Evolutionary conservation across 2,113 vertebrate genomes (phyloP).

Genomic region (Rhynchomys soricoides): DNA sequence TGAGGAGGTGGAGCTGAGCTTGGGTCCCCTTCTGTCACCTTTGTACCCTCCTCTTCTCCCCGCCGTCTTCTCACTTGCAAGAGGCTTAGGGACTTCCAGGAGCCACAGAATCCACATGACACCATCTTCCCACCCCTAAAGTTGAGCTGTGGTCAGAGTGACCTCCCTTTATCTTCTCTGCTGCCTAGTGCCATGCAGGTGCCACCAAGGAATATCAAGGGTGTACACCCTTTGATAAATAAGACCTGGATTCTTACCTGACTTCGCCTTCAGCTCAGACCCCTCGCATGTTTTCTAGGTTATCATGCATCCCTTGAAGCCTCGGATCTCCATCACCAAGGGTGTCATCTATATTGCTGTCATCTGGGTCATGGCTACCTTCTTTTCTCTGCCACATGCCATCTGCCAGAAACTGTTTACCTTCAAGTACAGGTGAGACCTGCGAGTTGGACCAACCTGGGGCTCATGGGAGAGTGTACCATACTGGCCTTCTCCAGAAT

Average conservation of each 20-base stretch:
- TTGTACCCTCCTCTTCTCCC: background rate
- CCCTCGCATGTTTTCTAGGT: slow-evolving; percentile 85
- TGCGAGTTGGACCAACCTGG: background rate
- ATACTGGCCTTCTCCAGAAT: background rate
- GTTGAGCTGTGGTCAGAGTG: background rate
- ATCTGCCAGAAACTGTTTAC: slow-evolving; percentile 96
- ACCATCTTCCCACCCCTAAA: background rate
- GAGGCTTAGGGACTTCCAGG: background rate
- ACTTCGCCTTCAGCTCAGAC: background rate
- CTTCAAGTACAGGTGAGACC: slow-evolving; percentile 91
- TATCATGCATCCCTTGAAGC: slow-evolving; percentile 94
- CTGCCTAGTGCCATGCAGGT: background rate
- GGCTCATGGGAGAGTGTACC: background rate
- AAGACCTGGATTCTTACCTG: background rate
- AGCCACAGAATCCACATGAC: background rate
- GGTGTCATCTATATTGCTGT: slow-evolving; percentile 89
- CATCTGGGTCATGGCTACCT: slow-evolving; percentile 95
- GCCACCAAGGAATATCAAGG: background rate
- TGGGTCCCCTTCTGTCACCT: background rate
- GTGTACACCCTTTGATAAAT: background rate
- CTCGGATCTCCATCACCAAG: slow-evolving; percentile 90
- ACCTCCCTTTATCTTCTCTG: background rate
- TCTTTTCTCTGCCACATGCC: slow-evolving; percentile 96
- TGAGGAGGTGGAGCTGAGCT: background rate
- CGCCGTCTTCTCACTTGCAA: background rate